A percentile compares a stretch with the other conserved stretches of the same genome.
These are phyloP conservation scores for Gibbula magus DNA, from an alignment of 2,888 invertebrate genomes.

Conservation along the genomic window DNA sequence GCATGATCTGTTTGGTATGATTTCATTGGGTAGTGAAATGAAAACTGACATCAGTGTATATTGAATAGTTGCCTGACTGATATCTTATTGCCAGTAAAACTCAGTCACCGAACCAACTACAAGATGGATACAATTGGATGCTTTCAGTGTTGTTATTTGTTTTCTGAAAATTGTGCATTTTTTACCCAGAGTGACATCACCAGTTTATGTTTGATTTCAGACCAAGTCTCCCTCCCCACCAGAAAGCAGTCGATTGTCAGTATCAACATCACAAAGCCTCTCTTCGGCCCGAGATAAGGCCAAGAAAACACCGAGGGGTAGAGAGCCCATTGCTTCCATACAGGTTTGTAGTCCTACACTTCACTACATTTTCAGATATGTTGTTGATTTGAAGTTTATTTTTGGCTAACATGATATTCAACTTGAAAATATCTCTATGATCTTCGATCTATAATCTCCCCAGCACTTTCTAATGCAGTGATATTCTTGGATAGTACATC, in stretches of 20 bases:
- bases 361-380: neutral
- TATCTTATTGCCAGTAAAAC: too few species aligned
- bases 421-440: too few species aligned
- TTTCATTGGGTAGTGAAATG: too few species aligned
- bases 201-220: neutral
- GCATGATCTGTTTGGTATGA: too few species aligned
- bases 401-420: too few species aligned
- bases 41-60: too few species aligned
- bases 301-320: neutral
- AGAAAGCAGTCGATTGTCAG: neutral
- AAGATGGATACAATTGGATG: too few species aligned
- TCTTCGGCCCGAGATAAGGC: neutral
- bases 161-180: neutral
- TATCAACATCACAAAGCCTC: neutral
- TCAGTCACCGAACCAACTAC: too few species aligned
- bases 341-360: neutral
- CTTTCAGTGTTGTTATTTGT: neutral
- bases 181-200: neutral
- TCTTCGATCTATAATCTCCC: too few species aligned
- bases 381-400: neutral
- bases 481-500: too few species aligned
- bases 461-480: too few species aligned
- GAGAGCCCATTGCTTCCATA: neutral
- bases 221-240: neutral
- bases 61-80: too few species aligned